Conservation (phyloP, 2,113 vertebrate genomes). For the Agapornis roseicollis region DNA sequence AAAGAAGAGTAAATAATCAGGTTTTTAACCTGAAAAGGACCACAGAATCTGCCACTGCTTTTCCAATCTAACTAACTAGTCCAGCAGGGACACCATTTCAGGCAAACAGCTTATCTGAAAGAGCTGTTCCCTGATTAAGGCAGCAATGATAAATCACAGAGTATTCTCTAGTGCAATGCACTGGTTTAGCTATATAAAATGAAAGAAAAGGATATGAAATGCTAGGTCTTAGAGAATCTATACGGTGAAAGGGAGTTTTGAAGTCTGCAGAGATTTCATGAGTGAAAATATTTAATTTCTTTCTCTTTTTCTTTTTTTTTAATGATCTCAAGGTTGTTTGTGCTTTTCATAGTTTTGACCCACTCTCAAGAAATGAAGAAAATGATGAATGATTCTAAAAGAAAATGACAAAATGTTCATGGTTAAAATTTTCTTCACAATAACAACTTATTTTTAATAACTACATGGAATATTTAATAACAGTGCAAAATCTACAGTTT, state of each 20-base stretch:
- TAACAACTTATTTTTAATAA: neutral
- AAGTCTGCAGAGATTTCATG: neutral
- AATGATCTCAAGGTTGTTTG: neutral
- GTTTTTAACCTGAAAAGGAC: neutral
- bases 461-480: neutral
- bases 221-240: neutral
- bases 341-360: constrained; percentile 16
- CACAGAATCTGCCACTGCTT: constrained; percentile 44
- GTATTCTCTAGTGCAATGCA: neutral
- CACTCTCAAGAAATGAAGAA: neutral
- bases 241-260: neutral
- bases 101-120: constrained; percentile 62
- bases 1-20: neutral
- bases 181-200: constrained; percentile 33
- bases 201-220: constrained; percentile 42
- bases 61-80: constrained; percentile 60
- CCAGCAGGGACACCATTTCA: constrained; percentile 54
- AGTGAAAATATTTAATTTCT: constrained; percentile 43
- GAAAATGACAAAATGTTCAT: neutral
- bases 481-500: neutral
- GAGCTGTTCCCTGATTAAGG: constrained; percentile 62
- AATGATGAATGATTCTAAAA: neutral
- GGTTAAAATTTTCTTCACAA: neutral
- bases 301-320: neutral
- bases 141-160: constrained; percentile 57